Conservation (phyloP, 2,113 vertebrate genomes). For the Colaptes auratus region DNA sequence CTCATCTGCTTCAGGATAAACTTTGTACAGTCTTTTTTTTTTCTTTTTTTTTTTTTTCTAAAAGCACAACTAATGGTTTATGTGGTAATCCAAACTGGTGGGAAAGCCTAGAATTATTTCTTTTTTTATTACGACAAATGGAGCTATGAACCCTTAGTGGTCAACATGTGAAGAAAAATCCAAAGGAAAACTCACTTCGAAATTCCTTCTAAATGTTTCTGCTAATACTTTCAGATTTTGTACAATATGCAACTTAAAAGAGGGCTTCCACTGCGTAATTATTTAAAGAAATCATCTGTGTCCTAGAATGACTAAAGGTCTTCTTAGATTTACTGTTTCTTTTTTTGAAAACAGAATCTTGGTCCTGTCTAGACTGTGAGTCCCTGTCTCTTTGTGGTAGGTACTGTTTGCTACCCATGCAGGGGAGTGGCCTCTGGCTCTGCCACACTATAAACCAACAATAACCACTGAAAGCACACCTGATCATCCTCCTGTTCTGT, state of each 20-base stretch:
- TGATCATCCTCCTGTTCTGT: background rate
- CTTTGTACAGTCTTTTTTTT: background rate
- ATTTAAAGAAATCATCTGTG: background rate
- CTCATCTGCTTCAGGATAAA: constrained; percentile 24
- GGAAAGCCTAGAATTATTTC: constrained; percentile 1
- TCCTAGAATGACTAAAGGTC: background rate
- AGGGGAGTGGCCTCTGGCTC: background rate
- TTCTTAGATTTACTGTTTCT: background rate
- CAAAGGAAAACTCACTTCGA: constrained; percentile 6
- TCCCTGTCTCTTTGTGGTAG: background rate
- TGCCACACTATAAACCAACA: background rate
- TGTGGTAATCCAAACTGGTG: constrained; percentile 21
- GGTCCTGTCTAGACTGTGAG: background rate
- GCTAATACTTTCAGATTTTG: background rate
- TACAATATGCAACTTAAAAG: background rate
- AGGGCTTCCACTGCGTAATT: background rate
- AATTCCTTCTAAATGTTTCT: background rate
- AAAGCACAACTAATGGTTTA: constrained; percentile 21
- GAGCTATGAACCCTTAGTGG: background rate
- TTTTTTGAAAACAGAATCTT: background rate
- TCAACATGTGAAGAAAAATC: constrained; percentile 23
- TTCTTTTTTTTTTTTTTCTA: background rate
- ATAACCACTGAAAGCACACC: background rate
- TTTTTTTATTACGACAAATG: constrained; percentile 33
- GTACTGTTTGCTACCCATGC: background rate